A percentile compares a stretch with the other conserved stretches of the same genome.
phyloP scores from a whole-genome alignment of 2,797 vertebrate genomes.

The Moxostoma hubbsi region DNA sequence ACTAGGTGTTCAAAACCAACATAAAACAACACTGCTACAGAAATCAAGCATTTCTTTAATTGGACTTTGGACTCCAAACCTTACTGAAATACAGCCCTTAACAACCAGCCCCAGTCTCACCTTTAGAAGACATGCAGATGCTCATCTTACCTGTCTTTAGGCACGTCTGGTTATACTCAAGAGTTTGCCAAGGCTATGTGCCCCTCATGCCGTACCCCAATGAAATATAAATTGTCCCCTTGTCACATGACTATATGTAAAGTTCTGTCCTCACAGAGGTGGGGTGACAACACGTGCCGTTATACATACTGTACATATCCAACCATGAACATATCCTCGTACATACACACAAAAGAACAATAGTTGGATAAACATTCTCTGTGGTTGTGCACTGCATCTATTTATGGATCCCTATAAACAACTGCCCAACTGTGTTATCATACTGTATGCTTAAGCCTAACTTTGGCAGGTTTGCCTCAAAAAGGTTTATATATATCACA shows the following conservation, averaged over 20 bases:
- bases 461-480: slow-evolving; percentile 35
- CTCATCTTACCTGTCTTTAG: slow-evolving; percentile 39
- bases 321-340: slow-evolving; percentile 59
- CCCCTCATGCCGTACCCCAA: slow-evolving; percentile 56
- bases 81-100: background rate
- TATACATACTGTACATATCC: background rate
- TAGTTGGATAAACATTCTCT: slow-evolving; percentile 70
- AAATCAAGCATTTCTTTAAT: no score
- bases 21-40: no score
- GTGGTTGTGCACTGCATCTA: slow-evolving; percentile 70
- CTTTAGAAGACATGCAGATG: background rate
- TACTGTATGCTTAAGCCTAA: slow-evolving; percentile 40
- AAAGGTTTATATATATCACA: background rate
- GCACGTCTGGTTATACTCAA: slow-evolving; percentile 2
- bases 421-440: slow-evolving; percentile 57
- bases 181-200: slow-evolving; percentile 21
- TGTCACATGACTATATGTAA: slow-evolving; percentile 74
- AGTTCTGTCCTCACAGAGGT: slow-evolving; percentile 69
- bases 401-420: slow-evolving; percentile 61
- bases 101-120: background rate
- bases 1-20: no score
- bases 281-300: slow-evolving; percentile 57
- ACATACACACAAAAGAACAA: slow-evolving; percentile 65
- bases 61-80: background rate
- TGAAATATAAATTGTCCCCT: slow-evolving; percentile 77